Evolutionary conservation across 1,140 invertebrate species (phyloP).

Genomic region (Dryas iulia): DNA sequence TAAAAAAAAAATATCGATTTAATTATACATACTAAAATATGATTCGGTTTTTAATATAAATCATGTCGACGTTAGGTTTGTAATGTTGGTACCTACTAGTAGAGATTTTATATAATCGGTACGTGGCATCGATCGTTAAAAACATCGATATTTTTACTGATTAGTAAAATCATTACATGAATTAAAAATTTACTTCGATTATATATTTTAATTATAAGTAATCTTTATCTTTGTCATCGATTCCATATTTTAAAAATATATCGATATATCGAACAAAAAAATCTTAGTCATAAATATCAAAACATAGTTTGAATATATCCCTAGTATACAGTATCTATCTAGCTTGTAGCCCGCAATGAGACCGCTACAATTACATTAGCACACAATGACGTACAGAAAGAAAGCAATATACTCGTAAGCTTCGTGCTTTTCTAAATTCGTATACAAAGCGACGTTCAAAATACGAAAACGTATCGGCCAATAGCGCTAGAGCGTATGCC

Average conservation of each 20-base stretch:
- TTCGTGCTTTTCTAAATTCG: constrained; percentile 70
- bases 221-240: too few relatives aligned
- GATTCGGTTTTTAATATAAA: not conserved
- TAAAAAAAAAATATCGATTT: not conserved
- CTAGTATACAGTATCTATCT: not conserved
- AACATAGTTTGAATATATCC: too few relatives aligned
- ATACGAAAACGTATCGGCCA: constrained; percentile 66
- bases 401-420: constrained; percentile 60
- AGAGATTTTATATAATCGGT: too few relatives aligned
- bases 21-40: not conserved
- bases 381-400: constrained; percentile 65
- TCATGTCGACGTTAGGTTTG: not conserved
- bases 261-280: too few relatives aligned
- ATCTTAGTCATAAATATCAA: too few relatives aligned
- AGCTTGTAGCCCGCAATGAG: constrained; percentile 29
- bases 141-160: too few relatives aligned
- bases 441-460: constrained; percentile 68
- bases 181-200: too few relatives aligned
- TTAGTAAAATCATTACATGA: too few relatives aligned
- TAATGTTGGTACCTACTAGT: not conserved
- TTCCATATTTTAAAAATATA: too few relatives aligned
- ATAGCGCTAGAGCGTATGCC: constrained; percentile 74
- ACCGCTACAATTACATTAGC: constrained; percentile 62
- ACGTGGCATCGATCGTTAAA: too few relatives aligned
- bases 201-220: too few relatives aligned